Evolutionary conservation across 2,797 vertebrate species (phyloP), one percentile per base, ranked within the genome.

Genomic region (Nannoperca obscura): DNA sequence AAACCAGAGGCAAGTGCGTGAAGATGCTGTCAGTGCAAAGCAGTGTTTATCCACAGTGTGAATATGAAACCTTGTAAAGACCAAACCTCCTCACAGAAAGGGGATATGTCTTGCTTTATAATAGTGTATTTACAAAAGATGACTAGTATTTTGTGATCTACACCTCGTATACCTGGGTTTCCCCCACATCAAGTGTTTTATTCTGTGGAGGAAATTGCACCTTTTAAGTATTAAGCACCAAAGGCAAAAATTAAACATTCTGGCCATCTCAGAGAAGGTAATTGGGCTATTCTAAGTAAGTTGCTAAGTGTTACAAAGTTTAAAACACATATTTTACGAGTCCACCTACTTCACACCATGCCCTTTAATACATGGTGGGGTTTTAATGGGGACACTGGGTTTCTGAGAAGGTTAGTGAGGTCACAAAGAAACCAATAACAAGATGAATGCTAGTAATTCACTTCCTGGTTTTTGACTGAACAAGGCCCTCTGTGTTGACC

Each of bases 381-480:
- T 53, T 60, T 77, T 66, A 73, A 65, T 67, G 52, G 71, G 47
- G 71, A 74, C 38, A 14, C 3, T 12, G 13, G 62, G 60, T 63
- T 42, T 11, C 34, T 5, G 19, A 27, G 68, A 81, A 63, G 73
- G 86, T 69, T 75, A 42, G 38, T 34, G 38, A 81, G 80, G 80
- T 82, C 61, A 78, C 77, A 69, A 34, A 79, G 44, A 32, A 82
- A 87, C 65, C 81, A 71, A 81, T 76, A 79, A 76, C 5, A 11
- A 71, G 55, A 82, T 75, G 60, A 83, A 84, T 62, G 46, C 32
- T 11, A 42, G 44, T 72, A 82, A 86, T 86, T 86, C 49, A 84
- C 81, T 65, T 81, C 65, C 81, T 84, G 49, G 38, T 85, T 88
- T 84, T 72, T 65, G 66, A 65, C 64, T 70, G 70, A 90, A 87